A percentile compares a stretch with the other conserved stretches of the same genome.
phyloP scores from a whole-genome alignment of 2,888 invertebrate genomes.

The Thymelicus acteon region DNA sequence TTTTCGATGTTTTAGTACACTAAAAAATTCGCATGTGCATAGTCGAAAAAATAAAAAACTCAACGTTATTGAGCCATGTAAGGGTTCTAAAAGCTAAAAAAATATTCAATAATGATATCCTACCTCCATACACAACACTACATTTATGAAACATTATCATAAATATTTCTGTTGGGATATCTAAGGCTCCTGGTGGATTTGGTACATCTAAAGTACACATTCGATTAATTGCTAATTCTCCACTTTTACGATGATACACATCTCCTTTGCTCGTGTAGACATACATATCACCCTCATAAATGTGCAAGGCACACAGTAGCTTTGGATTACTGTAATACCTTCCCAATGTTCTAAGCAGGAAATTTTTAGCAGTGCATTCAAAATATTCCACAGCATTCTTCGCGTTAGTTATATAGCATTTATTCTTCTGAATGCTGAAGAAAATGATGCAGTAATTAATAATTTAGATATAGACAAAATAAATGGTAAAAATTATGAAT shows the following conservation, averaged over 20 bases:
- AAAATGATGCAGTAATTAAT: neutral
- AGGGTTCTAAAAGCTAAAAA: neutral
- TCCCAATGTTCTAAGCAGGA: neutral
- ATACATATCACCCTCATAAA: conserved; percentile 7
- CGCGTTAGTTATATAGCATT: conserved; percentile 37
- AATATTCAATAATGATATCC: conserved; percentile 19
- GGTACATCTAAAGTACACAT: conserved; percentile 28
- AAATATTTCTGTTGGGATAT: conserved; percentile 21
- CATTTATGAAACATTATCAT: conserved; percentile 48
- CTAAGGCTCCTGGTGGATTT: conserved; percentile 4
- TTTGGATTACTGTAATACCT: conserved; percentile 23
- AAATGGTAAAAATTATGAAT: no score
- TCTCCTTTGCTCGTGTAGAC: conserved; percentile 16
- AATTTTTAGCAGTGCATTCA: neutral
- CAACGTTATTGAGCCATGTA: neutral
- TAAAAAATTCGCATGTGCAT: neutral
- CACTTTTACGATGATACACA: conserved; percentile 14
- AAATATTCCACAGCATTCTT: conserved; percentile 32
- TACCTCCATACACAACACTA: conserved; percentile 53
- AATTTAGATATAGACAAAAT: no score
- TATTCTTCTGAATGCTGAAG: conserved; percentile 39
- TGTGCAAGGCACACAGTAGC: conserved; percentile 40
- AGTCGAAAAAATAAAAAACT: neutral
- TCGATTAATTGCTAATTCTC: conserved; percentile 1
- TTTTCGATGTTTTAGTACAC: no score